phyloP scores from a whole-genome alignment of 2,113 vertebrate species.

The Tetrax tetrax region DNA sequence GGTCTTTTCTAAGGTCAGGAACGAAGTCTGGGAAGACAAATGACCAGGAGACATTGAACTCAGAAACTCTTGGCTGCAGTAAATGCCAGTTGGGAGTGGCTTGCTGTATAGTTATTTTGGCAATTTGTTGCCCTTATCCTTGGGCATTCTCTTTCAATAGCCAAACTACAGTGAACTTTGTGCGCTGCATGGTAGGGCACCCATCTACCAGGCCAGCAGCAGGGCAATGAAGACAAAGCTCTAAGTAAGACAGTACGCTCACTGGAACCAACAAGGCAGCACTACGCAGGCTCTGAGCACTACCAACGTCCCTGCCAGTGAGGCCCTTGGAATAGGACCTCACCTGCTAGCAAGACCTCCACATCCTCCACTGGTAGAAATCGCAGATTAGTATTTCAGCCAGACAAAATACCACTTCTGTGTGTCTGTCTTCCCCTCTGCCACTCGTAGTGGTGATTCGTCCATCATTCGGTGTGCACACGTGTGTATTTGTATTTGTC shows the following conservation, averaged over 20 bases:
- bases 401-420: neutral
- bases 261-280: neutral
- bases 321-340: neutral
- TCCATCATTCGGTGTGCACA: neutral
- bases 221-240: neutral
- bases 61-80: conserved; percentile 5
- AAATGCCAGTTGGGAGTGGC: conserved; percentile 29
- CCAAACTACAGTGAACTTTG: neutral
- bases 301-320: neutral
- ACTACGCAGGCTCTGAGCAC: neutral
- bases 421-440: neutral
- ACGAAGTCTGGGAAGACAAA: neutral
- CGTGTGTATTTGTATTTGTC: too few relatives aligned
- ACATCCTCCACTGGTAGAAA: neutral
- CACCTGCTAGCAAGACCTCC: neutral
- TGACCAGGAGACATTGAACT: neutral
- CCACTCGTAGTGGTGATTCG: neutral
- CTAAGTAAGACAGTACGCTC: neutral
- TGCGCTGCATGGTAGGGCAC: neutral
- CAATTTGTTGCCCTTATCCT: neutral
- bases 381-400: neutral
- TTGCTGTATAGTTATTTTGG: conserved; percentile 5
- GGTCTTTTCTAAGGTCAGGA: conserved; percentile 15
- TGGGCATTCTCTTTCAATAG: neutral
- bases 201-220: neutral